These are phyloP conservation scores for Umimayanthus chanpuru DNA, from an alignment of 92 coral and sea anemone genomes.

Conservation along the genomic window DNA sequence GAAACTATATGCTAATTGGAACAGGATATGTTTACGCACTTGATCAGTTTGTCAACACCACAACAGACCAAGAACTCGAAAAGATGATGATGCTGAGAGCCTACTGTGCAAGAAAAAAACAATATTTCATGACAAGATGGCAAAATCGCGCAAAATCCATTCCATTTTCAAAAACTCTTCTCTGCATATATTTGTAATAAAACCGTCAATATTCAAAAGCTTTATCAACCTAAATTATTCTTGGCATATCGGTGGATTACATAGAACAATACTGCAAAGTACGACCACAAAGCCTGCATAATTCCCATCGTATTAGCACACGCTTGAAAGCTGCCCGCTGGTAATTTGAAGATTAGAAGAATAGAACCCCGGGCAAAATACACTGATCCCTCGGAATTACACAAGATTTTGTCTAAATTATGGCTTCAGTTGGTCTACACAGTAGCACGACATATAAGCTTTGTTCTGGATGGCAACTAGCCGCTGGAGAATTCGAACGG, in stretches of 20 bases:
- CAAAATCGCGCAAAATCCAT: not conserved
- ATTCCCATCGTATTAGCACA: not conserved
- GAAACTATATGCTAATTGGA: not conserved
- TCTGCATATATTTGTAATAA: not conserved
- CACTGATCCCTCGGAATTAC: not conserved
- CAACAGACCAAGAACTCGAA: not conserved
- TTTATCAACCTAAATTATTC: not conserved
- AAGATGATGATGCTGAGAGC: not conserved
- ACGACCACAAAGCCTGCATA: conserved; percentile 14
- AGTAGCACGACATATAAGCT: not conserved
- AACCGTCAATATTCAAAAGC: not conserved
- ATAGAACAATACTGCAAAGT: not conserved
- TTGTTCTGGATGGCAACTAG: conserved; percentile 7
- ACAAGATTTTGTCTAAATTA: not conserved
- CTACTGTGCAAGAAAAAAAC: conserved; percentile 24
- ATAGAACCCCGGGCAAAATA: not conserved
- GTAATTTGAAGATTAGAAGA: not conserved
- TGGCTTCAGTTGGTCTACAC: not conserved
- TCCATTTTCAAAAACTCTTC: not conserved
- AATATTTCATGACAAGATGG: not conserved
- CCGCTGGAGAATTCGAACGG: conserved; percentile 12
- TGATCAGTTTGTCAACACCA: conserved; percentile 17
- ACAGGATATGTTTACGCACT: not conserved
- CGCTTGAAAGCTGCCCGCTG: not conserved
- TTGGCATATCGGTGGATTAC: not conserved